Evolutionary conservation across 1,140 invertebrate genomes (phyloP).

Genomic region (Propsilocerus akamusi): DNA sequence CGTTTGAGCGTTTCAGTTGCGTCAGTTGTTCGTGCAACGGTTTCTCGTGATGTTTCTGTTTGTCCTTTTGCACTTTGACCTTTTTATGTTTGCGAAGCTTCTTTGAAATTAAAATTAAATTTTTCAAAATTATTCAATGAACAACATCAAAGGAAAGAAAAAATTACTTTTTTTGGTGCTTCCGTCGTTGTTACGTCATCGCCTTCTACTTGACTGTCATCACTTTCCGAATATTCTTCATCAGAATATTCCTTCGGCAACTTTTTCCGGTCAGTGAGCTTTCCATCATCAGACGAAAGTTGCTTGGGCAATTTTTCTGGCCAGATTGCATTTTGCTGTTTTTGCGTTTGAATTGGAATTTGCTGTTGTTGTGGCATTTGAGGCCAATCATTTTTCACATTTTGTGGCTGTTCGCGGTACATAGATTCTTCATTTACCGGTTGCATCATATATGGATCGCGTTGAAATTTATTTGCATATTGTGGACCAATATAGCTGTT

Average conservation of each 20-base stretch:
- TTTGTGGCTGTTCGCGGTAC: not conserved
- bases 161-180: slow-evolving; percentile 17
- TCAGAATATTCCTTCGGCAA: slow-evolving; percentile 9
- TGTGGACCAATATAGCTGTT: slow-evolving; percentile 1
- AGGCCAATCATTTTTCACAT: slow-evolving; percentile 5
- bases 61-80: slow-evolving; percentile 15
- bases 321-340: slow-evolving; percentile 5
- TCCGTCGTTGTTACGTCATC: slow-evolving; percentile 15
- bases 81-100: slow-evolving; percentile 21
- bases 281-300: slow-evolving; percentile 8
- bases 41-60: slow-evolving; percentile 6
- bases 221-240: slow-evolving; percentile 20
- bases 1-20: slow-evolving; percentile 12
- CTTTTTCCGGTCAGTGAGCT: slow-evolving; percentile 6
- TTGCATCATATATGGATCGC: slow-evolving; percentile 9
- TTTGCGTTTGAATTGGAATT: slow-evolving; percentile 7
- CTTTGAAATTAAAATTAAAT: slow-evolving; percentile 9
- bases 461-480: slow-evolving; percentile 6
- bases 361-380: slow-evolving; percentile 5
- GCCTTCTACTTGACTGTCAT: slow-evolving; percentile 9
- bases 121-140: not conserved
- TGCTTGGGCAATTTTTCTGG: slow-evolving; percentile 1
- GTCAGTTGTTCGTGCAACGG: slow-evolving; percentile 19
- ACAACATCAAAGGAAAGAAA: not conserved
- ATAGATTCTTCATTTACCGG: slow-evolving; percentile 9